These are phyloP conservation scores for Phainopepla nitens DNA, from an alignment of 2,113 vertebrate species.

Conservation along the genomic window DNA sequence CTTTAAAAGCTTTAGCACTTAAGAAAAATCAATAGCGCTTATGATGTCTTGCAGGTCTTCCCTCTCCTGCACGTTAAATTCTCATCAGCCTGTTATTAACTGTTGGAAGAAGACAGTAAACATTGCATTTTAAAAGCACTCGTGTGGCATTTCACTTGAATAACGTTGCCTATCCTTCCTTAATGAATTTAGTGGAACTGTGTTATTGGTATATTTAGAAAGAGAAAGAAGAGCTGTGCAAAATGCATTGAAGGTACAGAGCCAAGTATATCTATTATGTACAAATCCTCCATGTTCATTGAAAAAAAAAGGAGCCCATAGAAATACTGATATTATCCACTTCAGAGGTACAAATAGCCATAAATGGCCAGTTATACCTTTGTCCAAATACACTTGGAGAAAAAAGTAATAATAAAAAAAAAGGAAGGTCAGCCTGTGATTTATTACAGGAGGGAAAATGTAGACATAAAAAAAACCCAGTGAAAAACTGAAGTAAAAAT, in stretches of 20 bases:
- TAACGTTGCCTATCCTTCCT: background rate
- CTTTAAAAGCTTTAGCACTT: slow-evolving; percentile 73
- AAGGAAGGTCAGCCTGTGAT: background rate
- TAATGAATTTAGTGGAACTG: slow-evolving; percentile 34
- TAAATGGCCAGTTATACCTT: background rate
- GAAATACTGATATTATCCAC: background rate
- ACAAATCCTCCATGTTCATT: background rate
- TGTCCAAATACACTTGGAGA: background rate
- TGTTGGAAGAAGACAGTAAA: slow-evolving; percentile 40
- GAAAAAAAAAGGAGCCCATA: background rate
- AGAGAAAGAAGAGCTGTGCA: background rate
- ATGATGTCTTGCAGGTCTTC: slow-evolving; percentile 52
- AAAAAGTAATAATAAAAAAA: no score
- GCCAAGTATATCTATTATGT: background rate
- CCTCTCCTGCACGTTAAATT: slow-evolving; percentile 55
- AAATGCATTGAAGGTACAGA: background rate
- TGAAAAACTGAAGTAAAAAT: background rate
- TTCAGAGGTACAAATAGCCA: background rate
- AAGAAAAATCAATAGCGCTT: slow-evolving; percentile 71
- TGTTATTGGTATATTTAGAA: background rate
- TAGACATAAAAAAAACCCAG: background rate
- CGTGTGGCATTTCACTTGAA: background rate
- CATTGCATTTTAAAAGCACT: slow-evolving; percentile 14
- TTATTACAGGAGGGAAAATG: background rate
- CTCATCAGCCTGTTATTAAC: slow-evolving; percentile 44